phyloP scores from a whole-genome alignment of 2,888 invertebrate species.

The Chymomyza fuscimana region DNA sequence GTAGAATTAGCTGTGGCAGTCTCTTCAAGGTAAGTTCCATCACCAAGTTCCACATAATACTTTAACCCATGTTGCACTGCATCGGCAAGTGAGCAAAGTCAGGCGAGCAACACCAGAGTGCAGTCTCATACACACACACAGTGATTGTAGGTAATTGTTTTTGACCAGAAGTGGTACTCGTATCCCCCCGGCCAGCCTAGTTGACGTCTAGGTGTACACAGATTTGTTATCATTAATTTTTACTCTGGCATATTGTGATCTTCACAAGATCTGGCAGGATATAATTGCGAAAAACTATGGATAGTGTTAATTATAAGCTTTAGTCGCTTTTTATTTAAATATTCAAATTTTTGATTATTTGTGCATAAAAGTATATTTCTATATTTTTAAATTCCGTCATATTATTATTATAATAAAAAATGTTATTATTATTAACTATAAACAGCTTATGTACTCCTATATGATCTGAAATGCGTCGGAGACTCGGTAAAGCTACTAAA shows the following conservation, averaged over 20 bases:
- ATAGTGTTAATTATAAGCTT: too few relatives aligned
- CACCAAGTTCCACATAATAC: constrained; percentile 15
- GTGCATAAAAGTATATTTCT: too few relatives aligned
- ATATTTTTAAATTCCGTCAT: too few relatives aligned
- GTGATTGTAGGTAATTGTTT: constrained; percentile 60
- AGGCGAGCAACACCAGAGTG: constrained; percentile 55
- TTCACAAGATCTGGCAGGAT: constrained; percentile 10
- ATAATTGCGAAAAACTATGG: too few relatives aligned
- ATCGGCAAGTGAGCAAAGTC: constrained; percentile 56
- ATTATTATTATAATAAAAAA: too few relatives aligned
- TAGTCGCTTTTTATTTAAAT: too few relatives aligned
- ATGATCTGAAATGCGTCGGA: too few relatives aligned
- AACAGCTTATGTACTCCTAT: too few relatives aligned
- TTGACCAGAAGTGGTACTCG: constrained; percentile 12
- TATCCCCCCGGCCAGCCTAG: constrained; percentile 16
- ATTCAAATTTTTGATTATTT: too few relatives aligned
- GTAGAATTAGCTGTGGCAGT: constrained; percentile 94
- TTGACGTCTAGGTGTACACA: constrained; percentile 25
- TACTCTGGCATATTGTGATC: constrained; percentile 20
- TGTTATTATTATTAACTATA: too few relatives aligned
- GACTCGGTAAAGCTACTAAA: too few relatives aligned
- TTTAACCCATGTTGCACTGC: constrained; percentile 46
- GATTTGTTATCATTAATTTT: constrained; percentile 6
- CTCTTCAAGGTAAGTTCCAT: constrained; percentile 85
- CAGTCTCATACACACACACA: constrained; percentile 35